Percentiles rank a stretch among this genome's conserved stretches.
phyloP scores from a whole-genome alignment of 2,113 vertebrate species.

The Reinhardtius hippoglossoides region DNA sequence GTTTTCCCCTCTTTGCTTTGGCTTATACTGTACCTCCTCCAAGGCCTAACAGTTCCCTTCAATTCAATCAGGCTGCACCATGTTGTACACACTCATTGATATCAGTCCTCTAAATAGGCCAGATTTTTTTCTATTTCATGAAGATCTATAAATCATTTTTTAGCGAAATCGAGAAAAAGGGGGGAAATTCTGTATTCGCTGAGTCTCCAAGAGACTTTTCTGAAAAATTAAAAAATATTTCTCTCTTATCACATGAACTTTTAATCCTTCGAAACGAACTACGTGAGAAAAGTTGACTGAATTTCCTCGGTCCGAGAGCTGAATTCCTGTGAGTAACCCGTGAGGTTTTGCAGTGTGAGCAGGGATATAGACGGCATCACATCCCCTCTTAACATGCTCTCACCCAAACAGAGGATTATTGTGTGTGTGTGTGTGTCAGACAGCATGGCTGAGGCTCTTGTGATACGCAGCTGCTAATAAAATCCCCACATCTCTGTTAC shows the following conservation, averaged over 20 bases:
- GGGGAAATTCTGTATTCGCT: not conserved
- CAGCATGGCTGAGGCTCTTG: constrained; percentile 5
- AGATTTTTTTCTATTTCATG: too few relatives aligned
- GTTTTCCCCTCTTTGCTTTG: too few relatives aligned
- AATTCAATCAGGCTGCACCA: too few relatives aligned
- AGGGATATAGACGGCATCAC: constrained; percentile 14
- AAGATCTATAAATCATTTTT: too few relatives aligned
- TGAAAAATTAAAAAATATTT: not conserved
- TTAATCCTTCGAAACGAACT: not conserved
- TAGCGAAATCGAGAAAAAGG: too few relatives aligned
- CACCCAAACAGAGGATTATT: constrained; percentile 40
- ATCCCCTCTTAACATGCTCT: constrained; percentile 9
- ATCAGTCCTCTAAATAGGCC: too few relatives aligned
- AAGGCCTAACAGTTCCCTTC: too few relatives aligned
- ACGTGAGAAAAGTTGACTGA: not conserved
- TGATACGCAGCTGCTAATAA: constrained; percentile 23
- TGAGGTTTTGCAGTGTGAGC: not conserved
- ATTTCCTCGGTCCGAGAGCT: not conserved
- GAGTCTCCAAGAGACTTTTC: not conserved
- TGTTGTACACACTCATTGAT: too few relatives aligned
- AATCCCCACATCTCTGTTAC: not conserved
- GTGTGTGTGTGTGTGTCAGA: constrained; percentile 40
- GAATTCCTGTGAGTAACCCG: not conserved
- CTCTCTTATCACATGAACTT: constrained; percentile 1
- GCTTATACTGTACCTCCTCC: too few relatives aligned